phyloP scores from a whole-genome alignment of 2,797 vertebrate genomes.

The Protonibea diacanthus region DNA sequence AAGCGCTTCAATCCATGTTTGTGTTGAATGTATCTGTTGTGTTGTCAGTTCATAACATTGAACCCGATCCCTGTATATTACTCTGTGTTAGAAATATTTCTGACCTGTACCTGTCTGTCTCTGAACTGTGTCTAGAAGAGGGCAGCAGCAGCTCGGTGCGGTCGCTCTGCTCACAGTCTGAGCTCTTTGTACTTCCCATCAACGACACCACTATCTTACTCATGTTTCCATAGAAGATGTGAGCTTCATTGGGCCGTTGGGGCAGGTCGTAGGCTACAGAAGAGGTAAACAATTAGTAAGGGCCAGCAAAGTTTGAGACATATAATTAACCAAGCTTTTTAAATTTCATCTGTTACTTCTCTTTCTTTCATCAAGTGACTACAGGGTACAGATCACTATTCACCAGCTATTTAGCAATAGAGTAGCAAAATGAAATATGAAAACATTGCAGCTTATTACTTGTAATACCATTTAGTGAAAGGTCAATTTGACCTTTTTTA shows the following conservation, averaged over 20 bases:
- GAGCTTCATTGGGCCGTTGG: slow-evolving; percentile 88
- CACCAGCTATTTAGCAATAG: background rate
- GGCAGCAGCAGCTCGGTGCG: slow-evolving; percentile 68
- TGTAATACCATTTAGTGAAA: background rate
- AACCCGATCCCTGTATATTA: background rate
- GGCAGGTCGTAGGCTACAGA: slow-evolving; percentile 90
- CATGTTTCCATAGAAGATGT: slow-evolving; percentile 93
- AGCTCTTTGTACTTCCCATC: slow-evolving; percentile 78
- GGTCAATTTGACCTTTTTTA: background rate
- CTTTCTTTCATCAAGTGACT: background rate
- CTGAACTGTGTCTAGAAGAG: slow-evolving; percentile 49
- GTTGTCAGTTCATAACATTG: background rate
- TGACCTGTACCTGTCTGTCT: slow-evolving; percentile 82
- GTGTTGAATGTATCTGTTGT: background rate
- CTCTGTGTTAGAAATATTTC: background rate
- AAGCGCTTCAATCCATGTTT: background rate
- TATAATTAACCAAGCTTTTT: background rate
- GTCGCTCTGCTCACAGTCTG: slow-evolving; percentile 69
- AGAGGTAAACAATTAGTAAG: slow-evolving; percentile 4
- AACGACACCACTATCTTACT: slow-evolving; percentile 89
- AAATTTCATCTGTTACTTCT: background rate
- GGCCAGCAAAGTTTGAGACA: background rate
- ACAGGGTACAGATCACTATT: background rate
- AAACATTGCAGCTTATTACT: background rate
- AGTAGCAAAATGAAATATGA: slow-evolving; percentile 1